A percentile compares a stretch with the other conserved stretches of the same genome.
These are phyloP conservation scores for Ectemnius continuus DNA, from an alignment of 2,888 invertebrate genomes.

Conservation along the genomic window DNA sequence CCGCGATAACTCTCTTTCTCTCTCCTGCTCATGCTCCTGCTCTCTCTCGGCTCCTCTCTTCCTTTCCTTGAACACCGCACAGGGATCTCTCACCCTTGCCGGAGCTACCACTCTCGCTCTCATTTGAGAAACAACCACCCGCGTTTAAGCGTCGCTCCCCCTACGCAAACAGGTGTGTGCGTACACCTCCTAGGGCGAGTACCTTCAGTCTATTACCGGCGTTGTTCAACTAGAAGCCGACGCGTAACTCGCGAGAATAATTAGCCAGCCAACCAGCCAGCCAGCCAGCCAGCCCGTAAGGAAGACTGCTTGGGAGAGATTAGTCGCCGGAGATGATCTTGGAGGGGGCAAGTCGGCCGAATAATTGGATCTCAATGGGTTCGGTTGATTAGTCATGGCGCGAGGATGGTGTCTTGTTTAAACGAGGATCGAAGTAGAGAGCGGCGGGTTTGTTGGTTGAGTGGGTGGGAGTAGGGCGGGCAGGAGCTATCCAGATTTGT, in stretches of 20 bases:
- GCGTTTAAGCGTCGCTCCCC: too few species aligned
- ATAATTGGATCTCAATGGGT: conserved; percentile 25
- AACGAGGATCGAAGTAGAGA: neutral
- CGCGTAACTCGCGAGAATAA: too few species aligned
- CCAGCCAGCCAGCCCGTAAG: neutral
- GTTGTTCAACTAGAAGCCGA: too few species aligned
- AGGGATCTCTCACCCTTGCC: too few species aligned
- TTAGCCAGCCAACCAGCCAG: neutral
- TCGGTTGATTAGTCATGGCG: neutral
- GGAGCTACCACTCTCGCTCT: too few species aligned
- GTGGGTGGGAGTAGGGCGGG: conserved; percentile 1
- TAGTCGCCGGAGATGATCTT: neutral
- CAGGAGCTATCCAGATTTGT: conserved; percentile 45
- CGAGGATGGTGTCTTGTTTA: neutral
- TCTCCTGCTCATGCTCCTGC: too few species aligned
- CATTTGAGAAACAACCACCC: too few species aligned
- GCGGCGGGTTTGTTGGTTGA: conserved; percentile 16
- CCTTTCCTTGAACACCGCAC: too few species aligned
- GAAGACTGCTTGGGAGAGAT: neutral
- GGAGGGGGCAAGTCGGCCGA: neutral
- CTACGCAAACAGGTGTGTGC: too few species aligned
- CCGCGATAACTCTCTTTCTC: conserved; percentile 40
- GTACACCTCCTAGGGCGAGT: too few species aligned
- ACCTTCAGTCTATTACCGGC: too few species aligned
- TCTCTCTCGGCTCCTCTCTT: neutral